Evolutionary conservation across 1,140 invertebrate species (phyloP), one percentile per base, ranked within the genome.

Genomic region (Ephestia elutella): DNA sequence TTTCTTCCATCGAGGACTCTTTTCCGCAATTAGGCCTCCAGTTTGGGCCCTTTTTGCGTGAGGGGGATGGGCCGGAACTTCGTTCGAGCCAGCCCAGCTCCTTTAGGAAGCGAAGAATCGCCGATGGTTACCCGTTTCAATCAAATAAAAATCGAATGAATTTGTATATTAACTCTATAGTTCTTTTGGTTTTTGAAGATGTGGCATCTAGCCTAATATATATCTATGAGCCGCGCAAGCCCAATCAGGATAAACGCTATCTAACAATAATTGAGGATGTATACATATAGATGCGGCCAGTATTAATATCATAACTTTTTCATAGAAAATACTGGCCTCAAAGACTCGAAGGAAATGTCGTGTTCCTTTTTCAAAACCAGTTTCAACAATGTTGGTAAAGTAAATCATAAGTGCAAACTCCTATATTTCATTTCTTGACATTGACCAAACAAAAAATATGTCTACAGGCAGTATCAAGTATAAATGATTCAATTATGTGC

Each of bases 221-320:
- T 3, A 25, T 25, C 21, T 25, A 25, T 7, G 21, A 2, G 2
- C 21, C 2, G 21, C 21, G 21, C 21, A 3, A 7, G 21, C 57
- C 53, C 64, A 69, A 71, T 74, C 66, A 64, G 61, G 65, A 65
- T 71, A 74, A 71, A 69, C 62, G 61, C 59, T 63, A 71, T 67
- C 56, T 62, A 71, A 67, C 66, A 69, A 67, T 71, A 71, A 74
- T 74, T 71, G 69, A 65, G 71, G 69, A 74, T 67, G 65, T 66
- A 70, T 73, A 63, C 62, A 70, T 70, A 67, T 68, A 60, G 59
- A 70, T 70, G 57, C 49, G 48, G 32, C 51, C 38, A 48, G 25
- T 32, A 49, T 67, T 60, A 63, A 60, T 58, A 67, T 63, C 59
- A 35, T 56, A 60, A 54, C 54, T 67, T 67, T 67, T 67, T 63